Evolutionary conservation across 2,797 vertebrate genomes (phyloP), one percentile per base, ranked within the genome.

Genomic region (Pogoniulus pusillus): DNA sequence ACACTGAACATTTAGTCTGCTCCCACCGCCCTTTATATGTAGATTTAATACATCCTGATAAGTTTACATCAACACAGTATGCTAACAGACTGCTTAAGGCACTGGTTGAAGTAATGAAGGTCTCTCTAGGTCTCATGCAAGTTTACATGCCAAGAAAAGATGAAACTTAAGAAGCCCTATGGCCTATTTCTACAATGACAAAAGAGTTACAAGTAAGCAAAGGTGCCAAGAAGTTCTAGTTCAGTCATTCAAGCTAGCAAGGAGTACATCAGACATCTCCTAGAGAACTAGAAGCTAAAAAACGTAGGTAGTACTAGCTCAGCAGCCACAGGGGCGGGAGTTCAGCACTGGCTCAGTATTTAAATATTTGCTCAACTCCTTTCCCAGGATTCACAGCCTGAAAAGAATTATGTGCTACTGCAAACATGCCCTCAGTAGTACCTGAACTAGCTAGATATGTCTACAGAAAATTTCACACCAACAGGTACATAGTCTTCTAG

Each of bases 301-400:
- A 72, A 17, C 59, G 54, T 43, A n/a, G 13, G 70, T 55, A 89
- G 51, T 47, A 43, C 73, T 20, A 91, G 59, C 59, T 91, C 82
- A 83, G 45, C 69, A 85, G 76, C 55, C 63, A 83, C 79, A 59
- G 82, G 63, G 51, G 79, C 66, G 89, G 73, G 82, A 91, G 89
- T 91, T 93, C 90, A 91, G 41, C 82, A 81, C 32, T 85, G 87
- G 93, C 85, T 91, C 91, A 78, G 45, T 93, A 81, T 70, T 92
- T 93, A 94, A 95, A 94, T 96, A 96, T 93, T 96, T 95, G 91
- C 70, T 89, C 73, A 89, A 55, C 59, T 95, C 71, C 63, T 87
- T 95, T 93, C 93, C 93, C 91, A 95, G 80, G 91, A 95, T 95
- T 93, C 91, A 91, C 57, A 94, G 90, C 66, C 85, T 43, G 30